Evolutionary conservation across 2,888 invertebrate species (phyloP), one percentile per base, ranked within the genome.

Genomic region (Cephus pulcher): DNA sequence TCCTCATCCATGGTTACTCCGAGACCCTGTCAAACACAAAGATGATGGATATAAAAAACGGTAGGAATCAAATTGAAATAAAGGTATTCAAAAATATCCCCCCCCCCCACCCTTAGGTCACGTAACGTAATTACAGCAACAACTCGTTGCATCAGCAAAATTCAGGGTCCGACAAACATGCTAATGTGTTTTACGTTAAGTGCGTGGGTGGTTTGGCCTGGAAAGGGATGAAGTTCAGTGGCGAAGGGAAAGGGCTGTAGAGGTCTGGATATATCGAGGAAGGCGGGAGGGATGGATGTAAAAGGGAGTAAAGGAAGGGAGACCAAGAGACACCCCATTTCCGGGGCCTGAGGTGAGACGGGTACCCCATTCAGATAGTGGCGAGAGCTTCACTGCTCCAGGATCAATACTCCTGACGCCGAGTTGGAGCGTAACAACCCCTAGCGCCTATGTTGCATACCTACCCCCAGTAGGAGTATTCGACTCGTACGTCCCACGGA

Each of bases 331-430:
- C 37, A 76, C 86, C 79, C 81, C 83, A 83, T 86, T 86, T 84
- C 83, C 82, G 73, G 76, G n/a, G 74, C 6, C 80, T 82, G 83
- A 78, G 83, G 83, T 82, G 84, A 86, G 82, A 86, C 80, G 83
- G 84, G 84, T 85, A 85, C 83, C 86, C 86, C 88, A 90, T 90
- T 90, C 88, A 89, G 88, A 86, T 88, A 88, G 86, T 84, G 84
- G 82, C 84, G 82, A 84, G 82, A 82, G 84, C 80, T 85, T 85
- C 84, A 77, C 82, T 80, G 82, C 82, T 85, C 80, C 79, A 82
- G 79, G 90, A 90, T 90, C 90, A 90, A 90, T 90, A 90, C 90
- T 90, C 84, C 88, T 85, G 89, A 89, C 87, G 89, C 86, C 87
- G 86, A 87, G 87, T 89, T 83, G 82, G 79, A 82, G 81, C 88